Evolutionary conservation across 1,140 invertebrate species (phyloP).

Genomic region (Bombus pyrosoma): DNA sequence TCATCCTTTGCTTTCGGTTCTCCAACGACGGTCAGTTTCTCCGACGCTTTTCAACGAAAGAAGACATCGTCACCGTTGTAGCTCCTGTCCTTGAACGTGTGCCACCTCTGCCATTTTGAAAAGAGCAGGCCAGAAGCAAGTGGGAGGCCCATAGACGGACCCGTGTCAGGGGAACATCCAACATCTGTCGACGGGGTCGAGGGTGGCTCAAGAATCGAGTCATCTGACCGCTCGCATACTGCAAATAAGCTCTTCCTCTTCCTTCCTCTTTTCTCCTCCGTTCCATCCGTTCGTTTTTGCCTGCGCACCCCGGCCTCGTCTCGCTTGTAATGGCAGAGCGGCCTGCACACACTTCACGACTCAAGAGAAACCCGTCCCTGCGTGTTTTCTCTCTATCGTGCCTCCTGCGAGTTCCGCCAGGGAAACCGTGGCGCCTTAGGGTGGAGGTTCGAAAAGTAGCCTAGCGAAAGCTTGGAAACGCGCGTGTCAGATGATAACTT

Average conservation of each 20-base stretch:
- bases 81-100: constrained; percentile 37
- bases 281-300: constrained; percentile 6
- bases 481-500: neutral
- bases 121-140: constrained; percentile 42
- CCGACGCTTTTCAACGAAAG: neutral
- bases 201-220: constrained; percentile 56
- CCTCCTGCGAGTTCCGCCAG: constrained; percentile 45
- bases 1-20: neutral
- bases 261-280: constrained; percentile 6
- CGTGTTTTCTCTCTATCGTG: constrained; percentile 65
- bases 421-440: constrained; percentile 47
- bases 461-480: constrained; percentile 49
- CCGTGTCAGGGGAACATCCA: constrained; percentile 56
- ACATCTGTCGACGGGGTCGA: constrained; percentile 59
- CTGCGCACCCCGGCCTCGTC: constrained; percentile 9
- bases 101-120: constrained; percentile 65
- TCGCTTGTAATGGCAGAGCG: constrained; percentile 59
- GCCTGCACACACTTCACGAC: constrained; percentile 30
- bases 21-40: neutral
- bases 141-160: constrained; percentile 51
- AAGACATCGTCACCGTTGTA: neutral
- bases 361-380: constrained; percentile 68
- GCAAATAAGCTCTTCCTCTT: constrained; percentile 48
- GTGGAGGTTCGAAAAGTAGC: constrained; percentile 43
- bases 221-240: constrained; percentile 55